A percentile compares a stretch with the other conserved stretches of the same genome.
phyloP scores from a whole-genome alignment of 2,888 invertebrate genomes.

The Tenthredo amoena region DNA sequence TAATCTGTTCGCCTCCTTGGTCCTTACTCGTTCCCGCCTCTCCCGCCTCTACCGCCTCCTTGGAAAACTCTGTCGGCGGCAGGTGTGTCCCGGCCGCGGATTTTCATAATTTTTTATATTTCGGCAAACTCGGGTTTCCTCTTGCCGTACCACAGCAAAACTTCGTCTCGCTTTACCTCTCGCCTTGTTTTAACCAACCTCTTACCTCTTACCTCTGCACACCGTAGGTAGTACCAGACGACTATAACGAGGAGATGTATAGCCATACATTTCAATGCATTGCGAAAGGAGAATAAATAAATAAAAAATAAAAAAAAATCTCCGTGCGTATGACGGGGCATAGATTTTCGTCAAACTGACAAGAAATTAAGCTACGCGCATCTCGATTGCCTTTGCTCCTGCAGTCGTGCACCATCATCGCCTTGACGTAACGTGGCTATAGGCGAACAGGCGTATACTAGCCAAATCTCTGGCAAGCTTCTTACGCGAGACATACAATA shows the following conservation, averaged over 20 bases:
- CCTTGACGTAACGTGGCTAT: slow-evolving; percentile 2
- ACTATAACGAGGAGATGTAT: not conserved
- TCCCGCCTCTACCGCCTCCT: slow-evolving; percentile 53
- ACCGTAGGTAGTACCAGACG: not conserved
- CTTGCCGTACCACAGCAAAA: not conserved
- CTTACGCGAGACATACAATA: slow-evolving; percentile 23
- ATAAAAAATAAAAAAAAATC: not conserved
- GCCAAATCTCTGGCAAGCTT: not conserved
- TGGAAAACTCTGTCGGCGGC: slow-evolving; percentile 62
- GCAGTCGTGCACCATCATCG: slow-evolving; percentile 22
- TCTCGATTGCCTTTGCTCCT: slow-evolving; percentile 4
- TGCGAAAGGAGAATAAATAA: not conserved
- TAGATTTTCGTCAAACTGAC: not conserved
- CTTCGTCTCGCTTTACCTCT: not conserved
- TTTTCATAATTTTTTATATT: slow-evolving; percentile 71
- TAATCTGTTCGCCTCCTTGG: slow-evolving; percentile 71
- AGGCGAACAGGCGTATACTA: slow-evolving; percentile 8
- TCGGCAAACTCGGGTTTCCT: slow-evolving; percentile 61
- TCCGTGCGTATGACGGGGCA: not conserved
- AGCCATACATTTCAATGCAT: not conserved
- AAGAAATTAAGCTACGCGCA: not conserved
- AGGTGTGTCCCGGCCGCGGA: slow-evolving; percentile 67
- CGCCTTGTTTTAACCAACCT: not conserved
- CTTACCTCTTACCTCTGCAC: not conserved
- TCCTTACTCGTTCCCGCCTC: slow-evolving; percentile 48